These are phyloP conservation scores for Aphrocallistes beatrix DNA, from an alignment of 37 sponge, comb jelly and placozoan species.

Conservation along the genomic window DNA sequence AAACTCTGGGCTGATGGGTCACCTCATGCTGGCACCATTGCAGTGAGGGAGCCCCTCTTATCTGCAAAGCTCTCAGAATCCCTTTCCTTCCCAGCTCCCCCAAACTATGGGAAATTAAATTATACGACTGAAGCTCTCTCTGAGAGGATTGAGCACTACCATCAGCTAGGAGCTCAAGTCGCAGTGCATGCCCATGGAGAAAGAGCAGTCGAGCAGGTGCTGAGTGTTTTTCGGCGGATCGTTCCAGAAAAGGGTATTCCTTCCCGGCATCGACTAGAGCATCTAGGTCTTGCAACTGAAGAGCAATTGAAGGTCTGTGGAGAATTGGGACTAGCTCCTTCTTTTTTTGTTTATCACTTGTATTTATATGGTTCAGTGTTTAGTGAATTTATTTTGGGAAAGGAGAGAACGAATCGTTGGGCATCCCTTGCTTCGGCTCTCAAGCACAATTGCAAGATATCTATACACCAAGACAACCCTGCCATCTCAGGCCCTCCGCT, in stretches of 20 bases:
- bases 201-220: conserved; percentile 29
- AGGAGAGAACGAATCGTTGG: conserved; percentile 20
- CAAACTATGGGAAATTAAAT: conserved; percentile 24
- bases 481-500: conserved; percentile 18
- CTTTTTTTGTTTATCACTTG: conserved; percentile 32
- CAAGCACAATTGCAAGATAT: background rate
- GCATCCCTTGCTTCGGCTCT: conserved; percentile 23
- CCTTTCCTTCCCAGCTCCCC: conserved; percentile 29
- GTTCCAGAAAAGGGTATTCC: background rate
- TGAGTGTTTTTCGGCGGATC: conserved; percentile 16
- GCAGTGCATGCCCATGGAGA: conserved; percentile 49
- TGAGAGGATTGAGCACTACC: conserved; percentile 17
- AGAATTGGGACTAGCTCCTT: conserved; percentile 27
- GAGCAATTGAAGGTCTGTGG: conserved; percentile 20
- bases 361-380: conserved; percentile 33
- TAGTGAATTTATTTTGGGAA: conserved; percentile 26
- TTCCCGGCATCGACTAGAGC: conserved; percentile 40
- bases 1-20: conserved; percentile 51
- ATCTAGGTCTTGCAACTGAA: conserved; percentile 31
- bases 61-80: background rate
- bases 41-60: conserved; percentile 26
- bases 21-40: conserved; percentile 30
- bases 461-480: conserved; percentile 38
- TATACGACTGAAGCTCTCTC: background rate
- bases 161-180: background rate